Base-by-base conservation (phyloP, 2,888 invertebrate genomes). In the Cinara cedri region DNA sequence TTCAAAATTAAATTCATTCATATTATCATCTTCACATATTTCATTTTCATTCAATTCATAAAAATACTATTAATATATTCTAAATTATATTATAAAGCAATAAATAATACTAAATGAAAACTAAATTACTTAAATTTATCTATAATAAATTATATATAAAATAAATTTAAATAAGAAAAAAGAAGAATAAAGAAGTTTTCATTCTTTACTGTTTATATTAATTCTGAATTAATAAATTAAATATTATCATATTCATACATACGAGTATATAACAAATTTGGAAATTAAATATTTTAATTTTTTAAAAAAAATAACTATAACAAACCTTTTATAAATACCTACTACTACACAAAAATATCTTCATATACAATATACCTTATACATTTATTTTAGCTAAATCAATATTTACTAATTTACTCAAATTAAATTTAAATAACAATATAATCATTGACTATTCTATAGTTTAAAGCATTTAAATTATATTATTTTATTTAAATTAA, bases 11-110 rank as follows among this genome's bases (percentile, higher is more conserved):
- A 42, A 42, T 42, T 63, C 34, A 63, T 63, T 63, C n/a, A 63
- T 42, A 42, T 63, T 63, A 63, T 63, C 63, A 63, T 63, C 19
- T 63, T 63, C 63, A 63, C 42, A 63, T 63, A 63, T 34, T 62
- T 62, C 42, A 62, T 62, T 42, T 62, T 42, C 42, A 62, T 62
- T 19, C 42, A 19, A 42, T 62, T 62, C 42, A 62, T 62, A 42
- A 42, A 63, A 63, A 42, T 10, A 62, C n/a, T 62, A 34, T 62
- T 42, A 62, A 62, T 62, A 42, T 62, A 42, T 34, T 60, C 16
- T 60, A 60, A 60, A 1, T 60, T 60, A 60, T 60, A 60, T 16
- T 60, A 60, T 57, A 21, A 55, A 19, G 19, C 11, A 55, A 55
- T 55, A 55, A 21, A 55, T 51, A 51, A 51, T 51, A 51, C 14